Percentiles rank a stretch among this genome's conserved stretches.
phyloP scores from a whole-genome alignment of 2,888 invertebrate genomes.

The Leptinotarsa rubiginosa region DNA sequence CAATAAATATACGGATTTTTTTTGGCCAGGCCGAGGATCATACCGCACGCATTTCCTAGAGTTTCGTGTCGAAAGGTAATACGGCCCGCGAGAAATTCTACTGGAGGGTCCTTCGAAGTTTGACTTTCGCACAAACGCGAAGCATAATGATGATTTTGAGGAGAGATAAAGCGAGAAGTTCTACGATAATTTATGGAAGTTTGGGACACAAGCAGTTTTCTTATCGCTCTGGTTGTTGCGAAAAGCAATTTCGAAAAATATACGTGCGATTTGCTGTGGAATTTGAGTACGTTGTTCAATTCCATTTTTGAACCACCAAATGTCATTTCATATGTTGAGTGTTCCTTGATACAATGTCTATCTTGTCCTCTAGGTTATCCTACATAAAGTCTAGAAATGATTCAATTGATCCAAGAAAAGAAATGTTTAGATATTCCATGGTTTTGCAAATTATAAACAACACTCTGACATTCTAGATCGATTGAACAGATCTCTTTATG shows the following conservation, averaged over 20 bases:
- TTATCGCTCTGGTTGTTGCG: too few species aligned
- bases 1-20: background rate
- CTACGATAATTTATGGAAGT: background rate
- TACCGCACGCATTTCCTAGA: background rate
- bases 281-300: too few species aligned
- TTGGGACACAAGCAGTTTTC: too few species aligned
- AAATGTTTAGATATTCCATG: background rate
- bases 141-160: constrained; percentile 5
- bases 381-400: too few species aligned
- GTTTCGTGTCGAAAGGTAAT: constrained; percentile 12
- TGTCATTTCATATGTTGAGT: too few species aligned
- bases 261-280: too few species aligned
- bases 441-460: background rate
- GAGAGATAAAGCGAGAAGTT: background rate
- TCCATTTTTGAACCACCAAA: too few species aligned
- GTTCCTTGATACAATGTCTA: too few species aligned
- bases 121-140: background rate
- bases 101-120: background rate
- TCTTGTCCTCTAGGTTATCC: too few species aligned
- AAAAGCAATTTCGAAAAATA: too few species aligned
- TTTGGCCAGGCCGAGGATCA: background rate
- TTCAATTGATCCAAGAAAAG: background rate
- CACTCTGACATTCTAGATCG: background rate
- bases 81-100: background rate
- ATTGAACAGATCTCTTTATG: background rate